A percentile compares a stretch with the other conserved stretches of the same genome.
Evolutionary conservation across 1,140 invertebrate genomes (phyloP).

Genomic region (Zelostemma sp.): DNA sequence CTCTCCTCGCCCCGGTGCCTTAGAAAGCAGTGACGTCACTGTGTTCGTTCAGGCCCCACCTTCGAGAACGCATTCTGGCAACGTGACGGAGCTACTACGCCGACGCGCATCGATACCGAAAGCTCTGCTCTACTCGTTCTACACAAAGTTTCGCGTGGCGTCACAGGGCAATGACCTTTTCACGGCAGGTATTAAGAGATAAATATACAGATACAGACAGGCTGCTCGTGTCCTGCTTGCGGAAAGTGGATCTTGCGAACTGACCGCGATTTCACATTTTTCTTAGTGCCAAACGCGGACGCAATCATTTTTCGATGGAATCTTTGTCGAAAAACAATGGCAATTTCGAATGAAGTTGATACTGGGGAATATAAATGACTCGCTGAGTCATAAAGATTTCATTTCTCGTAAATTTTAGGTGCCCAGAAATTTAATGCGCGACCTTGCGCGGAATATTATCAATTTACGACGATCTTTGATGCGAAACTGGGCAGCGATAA

Average conservation of each 20-base stretch:
- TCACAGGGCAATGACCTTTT: conserved; percentile 49
- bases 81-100: conserved; percentile 9
- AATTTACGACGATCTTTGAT: too few species aligned
- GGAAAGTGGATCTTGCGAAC: too few species aligned
- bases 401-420: too few species aligned
- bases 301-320: too few species aligned
- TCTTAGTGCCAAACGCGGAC: too few species aligned
- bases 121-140: conserved; percentile 25
- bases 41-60: conserved; percentile 11
- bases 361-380: too few species aligned
- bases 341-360: conserved; percentile 17
- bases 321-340: too few species aligned
- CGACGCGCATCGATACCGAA: conserved; percentile 32
- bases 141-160: conserved; percentile 37
- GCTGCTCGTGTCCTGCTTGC: background rate
- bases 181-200: conserved; percentile 16
- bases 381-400: too few species aligned
- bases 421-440: too few species aligned
- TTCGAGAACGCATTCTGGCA: conserved; percentile 14
- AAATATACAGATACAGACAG: conserved; percentile 4
- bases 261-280: too few species aligned
- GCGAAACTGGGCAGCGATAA: too few species aligned
- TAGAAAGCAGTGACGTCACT: conserved; percentile 34
- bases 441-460: too few species aligned
- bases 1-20: conserved; percentile 15